These are phyloP conservation scores for Caerostris extrusa DNA, from an alignment of 1,140 invertebrate species.

Conservation along the genomic window DNA sequence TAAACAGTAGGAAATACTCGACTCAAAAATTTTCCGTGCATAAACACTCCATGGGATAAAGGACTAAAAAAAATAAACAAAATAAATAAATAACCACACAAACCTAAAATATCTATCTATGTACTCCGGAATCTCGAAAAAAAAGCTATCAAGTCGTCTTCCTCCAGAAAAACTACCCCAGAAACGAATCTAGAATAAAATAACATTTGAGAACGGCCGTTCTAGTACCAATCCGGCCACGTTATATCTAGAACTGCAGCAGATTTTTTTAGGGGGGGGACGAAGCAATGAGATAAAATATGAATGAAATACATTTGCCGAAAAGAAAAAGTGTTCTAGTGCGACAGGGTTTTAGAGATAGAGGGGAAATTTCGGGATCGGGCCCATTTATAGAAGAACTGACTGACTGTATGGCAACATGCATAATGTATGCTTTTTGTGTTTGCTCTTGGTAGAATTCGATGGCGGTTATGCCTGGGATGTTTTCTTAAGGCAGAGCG, in stretches of 20 bases:
- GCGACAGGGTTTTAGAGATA: neutral
- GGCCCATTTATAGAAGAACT: constrained; percentile 41
- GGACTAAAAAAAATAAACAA: neutral
- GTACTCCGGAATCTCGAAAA: neutral
- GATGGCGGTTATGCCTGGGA: constrained; percentile 31
- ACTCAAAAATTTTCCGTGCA: constrained; percentile 33
- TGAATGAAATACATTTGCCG: constrained; percentile 59
- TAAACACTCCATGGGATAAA: constrained; percentile 10
- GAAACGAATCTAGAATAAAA: constrained; percentile 33
- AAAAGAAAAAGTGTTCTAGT: constrained; percentile 29
- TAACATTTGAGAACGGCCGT: constrained; percentile 39
- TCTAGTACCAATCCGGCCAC: neutral
- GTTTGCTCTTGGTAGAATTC: constrained; percentile 32
- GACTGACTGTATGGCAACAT: constrained; percentile 45
- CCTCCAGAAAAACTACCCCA: neutral
- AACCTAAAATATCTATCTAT: constrained; percentile 33
- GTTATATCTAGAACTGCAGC: neutral
- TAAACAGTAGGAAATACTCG: neutral
- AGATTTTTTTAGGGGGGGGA: neutral
- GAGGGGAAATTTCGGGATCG: neutral
- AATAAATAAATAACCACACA: neutral
- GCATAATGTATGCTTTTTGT: constrained; percentile 66
- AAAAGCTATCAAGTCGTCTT: constrained; percentile 49
- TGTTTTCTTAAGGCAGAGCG: constrained; percentile 14
- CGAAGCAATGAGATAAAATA: constrained; percentile 49